A percentile compares a stretch with the other conserved stretches of the same genome.
Conservation (phyloP, 2,888 invertebrate genomes). For the Drosophila leonis region DNA sequence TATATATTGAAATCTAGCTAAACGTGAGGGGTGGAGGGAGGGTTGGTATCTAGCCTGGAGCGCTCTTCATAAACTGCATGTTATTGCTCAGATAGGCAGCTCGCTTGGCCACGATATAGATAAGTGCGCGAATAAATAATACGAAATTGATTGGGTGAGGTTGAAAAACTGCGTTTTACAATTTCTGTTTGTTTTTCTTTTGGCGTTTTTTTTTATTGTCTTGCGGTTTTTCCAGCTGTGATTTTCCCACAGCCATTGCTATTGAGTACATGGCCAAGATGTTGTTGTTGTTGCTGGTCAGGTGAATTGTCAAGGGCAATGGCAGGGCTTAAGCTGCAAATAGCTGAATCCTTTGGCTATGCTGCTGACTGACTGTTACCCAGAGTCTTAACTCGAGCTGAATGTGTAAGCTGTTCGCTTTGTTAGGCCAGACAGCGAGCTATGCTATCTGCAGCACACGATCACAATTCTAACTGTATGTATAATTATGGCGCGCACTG, state of each 20-base stretch:
- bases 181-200: constrained; percentile 5
- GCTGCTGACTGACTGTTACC: too few species aligned
- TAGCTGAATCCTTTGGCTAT: neutral
- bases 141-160: constrained; percentile 35
- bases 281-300: neutral
- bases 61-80: constrained; percentile 21
- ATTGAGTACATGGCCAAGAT: constrained; percentile 11
- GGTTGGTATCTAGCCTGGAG: neutral
- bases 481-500: neutral
- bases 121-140: constrained; percentile 21
- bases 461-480: constrained; percentile 9
- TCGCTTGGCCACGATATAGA: neutral
- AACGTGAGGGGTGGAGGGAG: neutral
- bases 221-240: constrained; percentile 11
- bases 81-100: constrained; percentile 24
- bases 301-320: neutral
- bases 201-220: constrained; percentile 1
- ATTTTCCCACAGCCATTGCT: constrained; percentile 16
- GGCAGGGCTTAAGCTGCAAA: neutral
- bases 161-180: constrained; percentile 38
- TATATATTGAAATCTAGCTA: neutral
- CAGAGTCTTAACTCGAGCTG: neutral
- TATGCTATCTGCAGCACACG: neutral
- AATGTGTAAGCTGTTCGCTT: constrained; percentile 3
- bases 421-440: neutral